phyloP scores from a whole-genome alignment of 2,797 vertebrate species.

The Halcyon smyrnensis region DNA sequence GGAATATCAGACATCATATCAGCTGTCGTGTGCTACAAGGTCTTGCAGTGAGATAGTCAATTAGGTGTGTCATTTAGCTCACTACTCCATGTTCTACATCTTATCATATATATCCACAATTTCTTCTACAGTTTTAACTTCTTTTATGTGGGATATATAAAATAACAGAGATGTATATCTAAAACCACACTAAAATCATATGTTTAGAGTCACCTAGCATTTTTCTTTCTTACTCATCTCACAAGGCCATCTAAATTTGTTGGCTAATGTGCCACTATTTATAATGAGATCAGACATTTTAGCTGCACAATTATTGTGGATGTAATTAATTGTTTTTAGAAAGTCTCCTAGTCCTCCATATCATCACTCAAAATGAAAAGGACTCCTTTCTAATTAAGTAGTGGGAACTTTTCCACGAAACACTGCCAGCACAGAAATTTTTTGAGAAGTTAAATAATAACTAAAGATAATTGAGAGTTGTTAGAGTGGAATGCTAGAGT shows the following conservation, averaged over 20 bases:
- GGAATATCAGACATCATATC: not conserved
- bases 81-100: not conserved
- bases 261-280: not conserved
- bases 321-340: slow-evolving; percentile 45
- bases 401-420: slow-evolving; percentile 48
- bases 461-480: slow-evolving; percentile 47
- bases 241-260: not conserved
- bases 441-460: slow-evolving; percentile 37
- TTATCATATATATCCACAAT: not conserved
- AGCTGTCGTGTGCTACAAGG: not conserved
- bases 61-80: not conserved
- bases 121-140: not conserved
- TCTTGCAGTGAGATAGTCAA: not conserved
- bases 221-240: not conserved
- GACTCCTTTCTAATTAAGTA: slow-evolving; percentile 66
- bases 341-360: slow-evolving; percentile 27
- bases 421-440: slow-evolving; percentile 15
- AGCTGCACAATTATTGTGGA: not conserved
- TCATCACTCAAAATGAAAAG: slow-evolving; percentile 56
- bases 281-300: slow-evolving; percentile 10
- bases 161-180: not conserved
- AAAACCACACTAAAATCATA: not conserved
- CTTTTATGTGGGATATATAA: not conserved
- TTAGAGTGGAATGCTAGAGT: slow-evolving; percentile 46
- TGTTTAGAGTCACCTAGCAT: not conserved